Base-by-base conservation (phyloP, 2,797 vertebrate species). In the Cryptoblepharus egeriae region DNA sequence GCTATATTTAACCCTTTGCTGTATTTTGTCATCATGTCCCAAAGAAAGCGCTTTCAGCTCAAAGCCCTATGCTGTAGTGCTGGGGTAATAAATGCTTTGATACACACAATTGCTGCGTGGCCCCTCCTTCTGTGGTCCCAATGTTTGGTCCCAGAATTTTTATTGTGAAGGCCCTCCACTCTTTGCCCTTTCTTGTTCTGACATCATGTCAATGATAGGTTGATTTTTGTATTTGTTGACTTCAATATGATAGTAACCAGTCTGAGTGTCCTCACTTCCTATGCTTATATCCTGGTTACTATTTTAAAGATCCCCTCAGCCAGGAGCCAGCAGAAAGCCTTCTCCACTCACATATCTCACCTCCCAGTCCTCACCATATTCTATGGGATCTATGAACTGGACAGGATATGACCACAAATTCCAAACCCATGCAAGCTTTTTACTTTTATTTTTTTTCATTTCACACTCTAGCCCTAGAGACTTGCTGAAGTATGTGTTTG, bases 261-360 rank as follows among this genome's bases (percentile, higher is more conserved):
- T 32, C 1, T 49, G 24, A 76, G 12, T 8, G 26, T 89, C 2
- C 49, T 92, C 58, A 30, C 20, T 22, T 89, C 88, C 2, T 87
- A 87, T 22, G 32, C 49, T 6, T 85, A 77, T 12, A 77, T 89
- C 20, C 24, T 88, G 16, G 0, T n/a, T 12, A 75, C 77, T 11
- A 28, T 86, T 65, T 30, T 81, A 49, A 64, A 39, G 20, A 65
- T 80, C 30, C 61, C 2, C 2, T 81, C 77, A 42, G 18, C 57
- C 35, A 79, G 65, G 18, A 83, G 64, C 12, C 67, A 22, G 20
- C 67, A 39, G 30, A 88, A 86, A 71, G 57, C 87, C 20, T 76
- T 88, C 39, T 86, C 81, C 68, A 88, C 81, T 12, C 80, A 84
- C 26, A 55, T 78, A 13, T 87, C 85, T 15, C 80, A 85, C 20